These are phyloP conservation scores for Nowickia ferox DNA, from an alignment of 2,888 invertebrate species.

Conservation along the genomic window DNA sequence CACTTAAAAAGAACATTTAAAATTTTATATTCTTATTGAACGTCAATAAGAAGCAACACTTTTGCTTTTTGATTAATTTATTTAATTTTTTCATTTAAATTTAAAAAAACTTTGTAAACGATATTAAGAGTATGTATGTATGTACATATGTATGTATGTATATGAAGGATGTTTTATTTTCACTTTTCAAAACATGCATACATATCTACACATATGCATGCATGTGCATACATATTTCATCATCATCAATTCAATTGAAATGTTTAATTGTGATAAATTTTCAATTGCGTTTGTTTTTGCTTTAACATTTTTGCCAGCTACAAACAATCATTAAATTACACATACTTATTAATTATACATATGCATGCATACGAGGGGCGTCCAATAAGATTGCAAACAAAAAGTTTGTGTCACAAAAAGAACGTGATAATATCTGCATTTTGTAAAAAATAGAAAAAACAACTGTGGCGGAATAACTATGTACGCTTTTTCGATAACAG, in stretches of 20 bases:
- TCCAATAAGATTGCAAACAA: no score
- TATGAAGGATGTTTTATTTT: conserved; percentile 20
- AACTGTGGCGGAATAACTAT: no score
- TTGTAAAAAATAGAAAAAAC: no score
- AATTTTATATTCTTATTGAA: not conserved
- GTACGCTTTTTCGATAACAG: no score
- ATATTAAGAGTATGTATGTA: no score
- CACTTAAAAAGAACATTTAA: conserved; percentile 2
- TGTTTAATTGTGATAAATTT: conserved; percentile 17
- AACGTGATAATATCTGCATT: no score
- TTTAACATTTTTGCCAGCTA: conserved; percentile 19
- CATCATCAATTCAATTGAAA: conserved; percentile 49
- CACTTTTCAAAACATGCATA: conserved; percentile 30
- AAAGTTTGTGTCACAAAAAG: no score
- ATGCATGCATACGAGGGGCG: not conserved
- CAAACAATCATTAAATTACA: conserved; percentile 24
- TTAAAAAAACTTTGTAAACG: not conserved
- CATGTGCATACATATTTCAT: conserved; percentile 11
- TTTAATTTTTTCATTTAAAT: conserved; percentile 13
- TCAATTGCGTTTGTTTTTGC: conserved; percentile 23
- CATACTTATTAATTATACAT: not conserved
- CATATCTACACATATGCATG: not conserved
- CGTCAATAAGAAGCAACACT: conserved; percentile 5
- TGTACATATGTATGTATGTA: no score
- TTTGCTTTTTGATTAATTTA: conserved; percentile 21